These are phyloP conservation scores for Loris lydekkerianus DNA, from an alignment of 2,797 vertebrate genomes.

Conservation along the genomic window DNA sequence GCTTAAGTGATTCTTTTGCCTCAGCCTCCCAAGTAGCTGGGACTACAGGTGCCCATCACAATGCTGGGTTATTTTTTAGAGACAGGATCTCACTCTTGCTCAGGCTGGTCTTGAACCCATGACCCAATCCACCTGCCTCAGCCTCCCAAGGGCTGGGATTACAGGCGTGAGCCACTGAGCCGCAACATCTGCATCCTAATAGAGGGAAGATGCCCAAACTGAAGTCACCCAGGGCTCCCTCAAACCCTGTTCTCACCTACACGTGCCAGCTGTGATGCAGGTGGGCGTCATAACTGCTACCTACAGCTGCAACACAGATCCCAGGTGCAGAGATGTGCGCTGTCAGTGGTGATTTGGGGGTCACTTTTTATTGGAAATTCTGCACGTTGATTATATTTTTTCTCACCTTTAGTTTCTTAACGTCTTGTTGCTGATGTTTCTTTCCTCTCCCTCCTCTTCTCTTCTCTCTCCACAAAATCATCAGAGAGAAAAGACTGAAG, in stretches of 20 bases:
- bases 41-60: no score
- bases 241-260: accelerated
- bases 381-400: neutral
- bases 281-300: accelerated
- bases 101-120: no score
- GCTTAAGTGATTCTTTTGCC: no score
- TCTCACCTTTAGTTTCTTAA: neutral
- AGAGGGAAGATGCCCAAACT: accelerated
- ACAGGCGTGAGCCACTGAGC: no score
- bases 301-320: accelerated
- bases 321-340: accelerated
- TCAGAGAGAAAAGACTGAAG: neutral
- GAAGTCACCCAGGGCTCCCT: accelerated
- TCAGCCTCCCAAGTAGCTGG: no score
- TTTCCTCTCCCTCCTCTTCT: accelerated
- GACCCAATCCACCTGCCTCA: no score
- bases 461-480: neutral
- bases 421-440: neutral
- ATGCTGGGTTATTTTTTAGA: no score
- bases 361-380: neutral
- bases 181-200: no score
- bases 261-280: accelerated
- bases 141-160: no score
- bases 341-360: accelerated
- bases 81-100: no score